Conservation (phyloP, 2,888 invertebrate genomes). For the Noctua fimbriata region DNA sequence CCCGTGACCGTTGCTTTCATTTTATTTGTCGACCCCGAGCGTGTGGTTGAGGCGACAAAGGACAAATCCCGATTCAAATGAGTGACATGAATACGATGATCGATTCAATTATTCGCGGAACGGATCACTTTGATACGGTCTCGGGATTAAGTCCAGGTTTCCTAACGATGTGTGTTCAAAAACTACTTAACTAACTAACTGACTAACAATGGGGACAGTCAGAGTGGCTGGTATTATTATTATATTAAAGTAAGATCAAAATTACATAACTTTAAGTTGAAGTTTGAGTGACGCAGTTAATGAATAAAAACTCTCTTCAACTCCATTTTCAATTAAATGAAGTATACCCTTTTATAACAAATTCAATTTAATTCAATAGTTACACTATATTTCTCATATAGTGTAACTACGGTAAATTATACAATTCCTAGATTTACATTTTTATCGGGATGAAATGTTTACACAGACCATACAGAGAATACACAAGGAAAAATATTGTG, state of each 20-base stretch:
- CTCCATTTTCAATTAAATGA: neutral
- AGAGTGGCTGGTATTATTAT: neutral
- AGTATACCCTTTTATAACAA: neutral
- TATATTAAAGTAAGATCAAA: neutral
- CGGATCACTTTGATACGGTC: neutral
- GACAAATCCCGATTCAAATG: neutral
- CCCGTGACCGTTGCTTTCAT: neutral
- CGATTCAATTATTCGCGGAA: neutral
- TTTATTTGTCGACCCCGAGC: neutral
- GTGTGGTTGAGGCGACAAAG: neutral
- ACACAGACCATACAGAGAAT: neutral
- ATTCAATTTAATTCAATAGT: too few relatives aligned
- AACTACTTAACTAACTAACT: too few relatives aligned
- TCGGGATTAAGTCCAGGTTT: neutral
- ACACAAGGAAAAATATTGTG: neutral
- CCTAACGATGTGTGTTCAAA: neutral
- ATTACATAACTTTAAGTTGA: neutral
- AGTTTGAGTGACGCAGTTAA: neutral
- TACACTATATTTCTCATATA: too few relatives aligned
- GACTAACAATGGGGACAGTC: too few relatives aligned
- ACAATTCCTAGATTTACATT: neutral
- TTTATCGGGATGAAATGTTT: neutral
- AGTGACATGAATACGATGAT: neutral
- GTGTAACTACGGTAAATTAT: neutral
- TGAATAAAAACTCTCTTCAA: neutral